Evolutionary conservation across 1,140 invertebrate genomes (phyloP), one percentile per base, ranked within the genome.

Genomic region (Solenopsis fugax): DNA sequence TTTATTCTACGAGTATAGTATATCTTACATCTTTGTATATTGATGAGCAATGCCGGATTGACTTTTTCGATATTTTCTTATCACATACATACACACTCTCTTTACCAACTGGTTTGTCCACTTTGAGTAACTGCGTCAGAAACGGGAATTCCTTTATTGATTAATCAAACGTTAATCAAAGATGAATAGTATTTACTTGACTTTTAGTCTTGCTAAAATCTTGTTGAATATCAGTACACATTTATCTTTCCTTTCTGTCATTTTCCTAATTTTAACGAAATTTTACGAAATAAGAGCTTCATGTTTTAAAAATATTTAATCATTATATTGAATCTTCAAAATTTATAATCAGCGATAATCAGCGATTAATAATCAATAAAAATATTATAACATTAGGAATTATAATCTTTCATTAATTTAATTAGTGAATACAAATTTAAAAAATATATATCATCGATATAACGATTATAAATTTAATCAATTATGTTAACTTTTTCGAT

Each of bases 71-170:
- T 48, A 10, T 58, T 82, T 29, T 21, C 16, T 69, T 41, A 41
- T 41, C 41, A 41, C 41, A 41, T 41, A 41, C 41, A 41, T 41
- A 7, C 7, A 41, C 41, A 16, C 72, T 73, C 48, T 73, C 60
- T 73, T 29, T 13, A 58, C 9, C 10, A 34, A 77, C 69, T 73
- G 41, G 13, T 60, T 73, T 62, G 21, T 73, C 69, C 24, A 12
- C 54, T 60, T 50, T 2, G 0, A 10, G 0, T 7, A 16, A 7
- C 24, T 84, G 4, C 80, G 54, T 84, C 67, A 81, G 65, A 56
- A 56, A 12, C 21, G 21, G 37, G 29, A 10, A 71, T 82, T 82
- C 16, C 24, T 21, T 24, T 29, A 58, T 60, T 58, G 64, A 58
- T 1, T n/a, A 34, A 72, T 71, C 7, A 2, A 41, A 45, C 41